These are phyloP conservation scores for Nibea albiflora DNA, from an alignment of 2,113 vertebrate genomes.

Conservation along the genomic window DNA sequence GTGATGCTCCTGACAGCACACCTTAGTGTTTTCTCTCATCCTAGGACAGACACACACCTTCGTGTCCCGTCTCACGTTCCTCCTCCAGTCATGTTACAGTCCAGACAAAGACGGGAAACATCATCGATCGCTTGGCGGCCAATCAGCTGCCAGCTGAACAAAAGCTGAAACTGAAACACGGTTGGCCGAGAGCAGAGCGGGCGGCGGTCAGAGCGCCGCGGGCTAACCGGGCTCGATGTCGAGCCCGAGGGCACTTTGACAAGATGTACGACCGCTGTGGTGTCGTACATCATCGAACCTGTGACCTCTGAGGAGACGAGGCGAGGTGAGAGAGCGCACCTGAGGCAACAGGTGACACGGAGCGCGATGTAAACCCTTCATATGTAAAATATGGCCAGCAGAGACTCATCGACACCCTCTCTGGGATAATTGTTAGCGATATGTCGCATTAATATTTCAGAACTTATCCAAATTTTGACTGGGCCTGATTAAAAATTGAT, in stretches of 20 bases:
- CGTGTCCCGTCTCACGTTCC: slow-evolving; percentile 62
- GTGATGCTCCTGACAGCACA: neutral
- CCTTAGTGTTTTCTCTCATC: neutral
- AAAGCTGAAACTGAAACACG: slow-evolving; percentile 53
- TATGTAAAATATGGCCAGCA: no score
- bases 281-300: neutral
- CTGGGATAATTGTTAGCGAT: slow-evolving; percentile 16
- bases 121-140: slow-evolving; percentile 53
- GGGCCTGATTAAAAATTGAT: slow-evolving; percentile 18
- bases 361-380: no score
- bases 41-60: neutral
- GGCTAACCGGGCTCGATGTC: neutral
- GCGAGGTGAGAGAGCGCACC: neutral
- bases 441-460: slow-evolving; percentile 43
- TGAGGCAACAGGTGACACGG: neutral
- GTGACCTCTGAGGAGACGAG: neutral
- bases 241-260: neutral
- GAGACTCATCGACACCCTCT: neutral
- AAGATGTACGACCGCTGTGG: neutral
- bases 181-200: slow-evolving; percentile 30
- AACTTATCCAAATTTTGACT: slow-evolving; percentile 11
- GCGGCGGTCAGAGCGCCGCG: slow-evolving; percentile 8
- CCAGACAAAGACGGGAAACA: slow-evolving; percentile 48
- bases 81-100: slow-evolving; percentile 54
- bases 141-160: slow-evolving; percentile 57